A percentile compares a stretch with the other conserved stretches of the same genome.
Evolutionary conservation across 2,888 invertebrate species (phyloP).

Genomic region (Agrotis exclamationis): DNA sequence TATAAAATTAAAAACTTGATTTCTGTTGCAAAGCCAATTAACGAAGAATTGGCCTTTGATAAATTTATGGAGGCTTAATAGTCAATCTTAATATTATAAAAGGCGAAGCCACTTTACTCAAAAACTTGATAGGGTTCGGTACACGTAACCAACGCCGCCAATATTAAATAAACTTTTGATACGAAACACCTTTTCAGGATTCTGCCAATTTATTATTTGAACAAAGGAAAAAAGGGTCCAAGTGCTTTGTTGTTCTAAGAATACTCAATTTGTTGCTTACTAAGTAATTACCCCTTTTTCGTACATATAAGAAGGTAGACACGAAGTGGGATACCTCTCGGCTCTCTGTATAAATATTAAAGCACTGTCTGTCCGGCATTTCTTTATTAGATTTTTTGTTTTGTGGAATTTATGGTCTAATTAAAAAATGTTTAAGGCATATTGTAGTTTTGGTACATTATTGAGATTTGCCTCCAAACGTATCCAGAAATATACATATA

Average conservation of each 20-base stretch:
- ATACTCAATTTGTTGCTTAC: constrained; percentile 46
- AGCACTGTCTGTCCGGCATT: constrained; percentile 38
- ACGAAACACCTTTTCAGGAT: constrained; percentile 28
- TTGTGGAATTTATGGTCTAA: constrained; percentile 23
- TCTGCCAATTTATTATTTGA: constrained; percentile 27
- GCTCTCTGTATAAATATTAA: constrained; percentile 43
- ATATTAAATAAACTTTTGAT: constrained; percentile 33
- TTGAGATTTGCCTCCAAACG: background rate
- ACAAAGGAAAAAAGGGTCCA: constrained; percentile 26
- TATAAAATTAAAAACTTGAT: constrained; percentile 73
- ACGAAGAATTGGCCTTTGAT: constrained; percentile 48
- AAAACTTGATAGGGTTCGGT: constrained; percentile 46
- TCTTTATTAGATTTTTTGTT: constrained; percentile 42
- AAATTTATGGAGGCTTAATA: constrained; percentile 69
- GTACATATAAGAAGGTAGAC: constrained; percentile 16
- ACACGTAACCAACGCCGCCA: constrained; percentile 25
- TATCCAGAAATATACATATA: background rate
- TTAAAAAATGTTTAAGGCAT: constrained; percentile 14
- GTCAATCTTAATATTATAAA: constrained; percentile 73
- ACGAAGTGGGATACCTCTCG: constrained; percentile 17
- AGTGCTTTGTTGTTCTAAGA: constrained; percentile 34
- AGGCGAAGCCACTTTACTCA: constrained; percentile 63
- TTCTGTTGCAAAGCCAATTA: constrained; percentile 75
- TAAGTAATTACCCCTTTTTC: constrained; percentile 48
- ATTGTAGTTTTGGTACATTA: background rate